Percentiles rank a stretch among this genome's conserved stretches.
Conservation (phyloP, 2,113 vertebrate genomes). For the Leptocoma aspasia region DNA sequence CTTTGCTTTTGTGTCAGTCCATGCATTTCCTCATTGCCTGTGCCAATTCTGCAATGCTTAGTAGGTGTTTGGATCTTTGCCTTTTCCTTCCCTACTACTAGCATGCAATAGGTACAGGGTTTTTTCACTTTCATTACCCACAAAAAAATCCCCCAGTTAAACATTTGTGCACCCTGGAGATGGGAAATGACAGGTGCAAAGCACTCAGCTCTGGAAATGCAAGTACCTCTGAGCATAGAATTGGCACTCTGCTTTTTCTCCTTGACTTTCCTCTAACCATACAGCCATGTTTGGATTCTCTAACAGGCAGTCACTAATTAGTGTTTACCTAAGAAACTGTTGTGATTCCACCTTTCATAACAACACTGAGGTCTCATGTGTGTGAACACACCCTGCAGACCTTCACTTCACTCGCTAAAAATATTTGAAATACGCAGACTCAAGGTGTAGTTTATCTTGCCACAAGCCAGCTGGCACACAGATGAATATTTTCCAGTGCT, state of each 20-base stretch:
- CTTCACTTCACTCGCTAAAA: not conserved
- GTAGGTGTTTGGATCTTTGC: not conserved
- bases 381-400: not conserved
- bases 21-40: not conserved
- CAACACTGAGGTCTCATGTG: not conserved
- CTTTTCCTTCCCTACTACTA: not conserved
- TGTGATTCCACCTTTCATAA: not conserved
- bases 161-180: not conserved
- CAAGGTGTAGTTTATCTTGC: not conserved
- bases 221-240: not conserved
- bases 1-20: not conserved
- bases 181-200: not conserved
- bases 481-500: not conserved
- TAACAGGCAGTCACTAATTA: not conserved
- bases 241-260: not conserved
- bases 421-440: not conserved
- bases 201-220: not conserved
- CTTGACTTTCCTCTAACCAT: not conserved
- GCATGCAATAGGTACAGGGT: not conserved
- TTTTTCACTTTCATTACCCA: not conserved
- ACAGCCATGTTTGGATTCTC: not conserved
- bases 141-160: accelerated
- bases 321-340: not conserved
- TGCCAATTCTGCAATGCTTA: not conserved
- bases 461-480: not conserved